These are phyloP conservation scores for Acanthis flammea DNA, from an alignment of 2,797 vertebrate species.

Conservation along the genomic window DNA sequence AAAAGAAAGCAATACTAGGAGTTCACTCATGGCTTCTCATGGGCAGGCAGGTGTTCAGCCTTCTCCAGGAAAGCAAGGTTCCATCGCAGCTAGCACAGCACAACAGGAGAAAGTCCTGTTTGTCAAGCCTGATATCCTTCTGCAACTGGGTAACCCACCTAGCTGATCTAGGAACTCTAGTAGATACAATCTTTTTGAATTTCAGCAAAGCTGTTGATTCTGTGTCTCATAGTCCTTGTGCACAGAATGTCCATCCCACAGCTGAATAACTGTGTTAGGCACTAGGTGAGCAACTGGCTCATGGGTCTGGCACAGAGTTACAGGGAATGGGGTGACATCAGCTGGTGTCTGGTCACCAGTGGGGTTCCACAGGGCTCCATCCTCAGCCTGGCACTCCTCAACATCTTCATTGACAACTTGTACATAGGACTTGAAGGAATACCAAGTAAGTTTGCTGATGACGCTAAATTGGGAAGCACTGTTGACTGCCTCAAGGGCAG, in stretches of 20 bases:
- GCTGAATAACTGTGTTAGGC: no score
- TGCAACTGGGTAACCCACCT: neutral
- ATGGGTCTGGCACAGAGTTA: rapidly evolving
- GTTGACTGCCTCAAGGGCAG: neutral
- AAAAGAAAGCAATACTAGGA: neutral
- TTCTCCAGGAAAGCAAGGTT: neutral
- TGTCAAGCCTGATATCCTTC: neutral
- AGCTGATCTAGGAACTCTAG: neutral
- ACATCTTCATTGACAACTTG: neutral
- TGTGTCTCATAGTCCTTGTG: neutral
- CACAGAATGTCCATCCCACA: no score
- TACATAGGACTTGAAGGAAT: rapidly evolving
- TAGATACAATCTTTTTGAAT: neutral
- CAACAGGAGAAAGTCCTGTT: neutral
- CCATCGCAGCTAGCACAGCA: neutral
- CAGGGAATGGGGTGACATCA: neutral
- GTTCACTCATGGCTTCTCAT: neutral
- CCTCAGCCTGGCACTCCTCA: neutral
- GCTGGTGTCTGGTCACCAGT: neutral
- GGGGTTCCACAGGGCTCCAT: neutral
- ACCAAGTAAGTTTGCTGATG: neutral
- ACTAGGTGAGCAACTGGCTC: neutral
- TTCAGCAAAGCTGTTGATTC: neutral
- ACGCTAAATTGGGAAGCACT: neutral
- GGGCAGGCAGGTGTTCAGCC: neutral